phyloP scores from a whole-genome alignment of 1,140 invertebrate species.

The Muscidifurax raptorellus region DNA sequence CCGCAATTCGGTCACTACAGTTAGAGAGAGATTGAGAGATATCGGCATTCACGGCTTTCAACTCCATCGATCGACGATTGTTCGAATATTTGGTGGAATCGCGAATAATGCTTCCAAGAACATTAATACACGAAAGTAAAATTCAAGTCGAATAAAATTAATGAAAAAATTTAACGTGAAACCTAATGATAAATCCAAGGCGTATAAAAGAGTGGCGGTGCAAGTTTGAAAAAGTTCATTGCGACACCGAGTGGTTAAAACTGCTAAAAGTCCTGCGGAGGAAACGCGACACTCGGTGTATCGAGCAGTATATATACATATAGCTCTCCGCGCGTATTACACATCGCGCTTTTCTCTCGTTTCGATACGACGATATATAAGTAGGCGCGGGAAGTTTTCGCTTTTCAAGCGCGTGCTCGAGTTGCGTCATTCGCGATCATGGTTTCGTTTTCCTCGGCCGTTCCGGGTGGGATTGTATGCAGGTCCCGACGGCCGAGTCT shows the following conservation, averaged over 20 bases:
- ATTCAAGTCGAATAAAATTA: too few relatives aligned
- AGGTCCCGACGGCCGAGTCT: neutral
- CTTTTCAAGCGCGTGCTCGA: neutral
- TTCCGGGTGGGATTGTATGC: neutral
- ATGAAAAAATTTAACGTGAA: neutral
- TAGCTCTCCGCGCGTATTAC: neutral
- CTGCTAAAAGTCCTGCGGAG: neutral
- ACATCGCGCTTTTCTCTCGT: neutral
- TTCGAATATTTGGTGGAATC: too few relatives aligned
- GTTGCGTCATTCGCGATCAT: neutral
- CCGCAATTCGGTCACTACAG: too few relatives aligned
- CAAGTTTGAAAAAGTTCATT: neutral
- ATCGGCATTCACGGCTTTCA: too few relatives aligned
- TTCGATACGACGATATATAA: neutral
- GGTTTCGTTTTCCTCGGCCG: neutral
- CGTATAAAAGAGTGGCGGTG: neutral
- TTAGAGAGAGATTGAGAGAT: too few relatives aligned
- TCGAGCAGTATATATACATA: neutral
- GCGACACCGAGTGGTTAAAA: neutral
- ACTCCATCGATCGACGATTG: neutral
- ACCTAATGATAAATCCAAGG: neutral
- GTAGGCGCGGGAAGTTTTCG: neutral
- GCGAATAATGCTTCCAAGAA: too few relatives aligned
- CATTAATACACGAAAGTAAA: too few relatives aligned
- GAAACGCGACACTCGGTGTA: neutral